Percentiles rank a stretch among this genome's conserved stretches.
Evolutionary conservation across 1,140 invertebrate genomes (phyloP).

Genomic region (Danaus melanippus): DNA sequence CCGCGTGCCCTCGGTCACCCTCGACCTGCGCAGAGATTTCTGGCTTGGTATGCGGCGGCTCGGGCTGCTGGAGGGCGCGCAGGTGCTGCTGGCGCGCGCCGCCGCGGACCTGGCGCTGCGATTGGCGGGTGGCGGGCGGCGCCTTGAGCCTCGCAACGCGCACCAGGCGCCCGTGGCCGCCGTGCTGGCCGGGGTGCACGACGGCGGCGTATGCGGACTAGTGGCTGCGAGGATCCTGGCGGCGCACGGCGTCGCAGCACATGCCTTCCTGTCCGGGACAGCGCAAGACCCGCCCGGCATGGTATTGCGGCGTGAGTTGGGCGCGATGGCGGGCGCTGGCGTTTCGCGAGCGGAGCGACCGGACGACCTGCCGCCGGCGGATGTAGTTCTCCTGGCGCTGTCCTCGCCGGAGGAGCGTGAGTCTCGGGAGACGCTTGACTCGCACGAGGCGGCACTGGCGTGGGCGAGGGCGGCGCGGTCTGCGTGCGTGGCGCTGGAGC

Average conservation of each 20-base stretch:
- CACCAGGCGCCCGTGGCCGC: constrained; percentile 84
- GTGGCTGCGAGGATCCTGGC: constrained; percentile 86
- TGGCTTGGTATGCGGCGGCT: constrained; percentile 72
- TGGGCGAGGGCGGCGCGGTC: constrained; percentile 13
- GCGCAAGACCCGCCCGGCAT: constrained; percentile 12
- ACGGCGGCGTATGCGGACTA: constrained; percentile 79
- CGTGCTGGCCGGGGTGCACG: constrained; percentile 74
- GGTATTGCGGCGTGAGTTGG: constrained; percentile 22
- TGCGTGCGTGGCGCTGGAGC: constrained; percentile 29
- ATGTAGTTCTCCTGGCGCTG: constrained; percentile 87
- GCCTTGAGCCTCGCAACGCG: constrained; percentile 83
- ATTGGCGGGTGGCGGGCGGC: constrained; percentile 80
- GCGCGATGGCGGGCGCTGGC: constrained; percentile 20
- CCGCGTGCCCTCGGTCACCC: constrained; percentile 74
- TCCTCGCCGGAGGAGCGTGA: constrained; percentile 72
- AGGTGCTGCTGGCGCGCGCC: constrained; percentile 83
- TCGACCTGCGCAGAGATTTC: constrained; percentile 73
- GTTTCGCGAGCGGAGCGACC: constrained; percentile 65
- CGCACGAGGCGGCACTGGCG: constrained; percentile 10
- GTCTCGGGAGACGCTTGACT: constrained; percentile 41
- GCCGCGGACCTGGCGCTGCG: constrained; percentile 86
- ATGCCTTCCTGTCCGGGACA: constrained; percentile 21
- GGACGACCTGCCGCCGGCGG: constrained; percentile 81
- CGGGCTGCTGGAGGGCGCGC: constrained; percentile 67
- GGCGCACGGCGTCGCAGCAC: constrained; percentile 80